Conservation (phyloP, 2,888 invertebrate genomes). For the Hypolimnas misippus region DNA sequence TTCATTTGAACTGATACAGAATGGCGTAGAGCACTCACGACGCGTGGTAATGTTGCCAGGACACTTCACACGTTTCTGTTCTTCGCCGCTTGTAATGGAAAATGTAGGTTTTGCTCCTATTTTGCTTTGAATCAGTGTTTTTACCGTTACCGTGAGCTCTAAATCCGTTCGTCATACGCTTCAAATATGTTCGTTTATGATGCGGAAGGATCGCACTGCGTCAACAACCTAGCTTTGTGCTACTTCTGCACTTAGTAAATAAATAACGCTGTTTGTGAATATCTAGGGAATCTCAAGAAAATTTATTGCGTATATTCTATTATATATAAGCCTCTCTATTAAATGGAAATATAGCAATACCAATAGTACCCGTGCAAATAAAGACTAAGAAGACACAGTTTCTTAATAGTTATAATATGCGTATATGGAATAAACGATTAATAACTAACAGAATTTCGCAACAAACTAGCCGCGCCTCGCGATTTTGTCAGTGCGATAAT, state of each 20-base stretch:
- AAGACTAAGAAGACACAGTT: too few relatives aligned
- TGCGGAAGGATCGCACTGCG: conserved; percentile 11
- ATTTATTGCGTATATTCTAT: too few relatives aligned
- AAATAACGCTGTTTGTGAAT: conserved; percentile 14
- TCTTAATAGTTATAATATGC: too few relatives aligned
- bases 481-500: too few relatives aligned
- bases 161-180: conserved; percentile 11
- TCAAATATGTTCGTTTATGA: conserved; percentile 13
- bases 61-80: conserved; percentile 25
- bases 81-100: conserved; percentile 16
- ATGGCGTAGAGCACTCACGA: not conserved
- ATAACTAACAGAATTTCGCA: too few relatives aligned
- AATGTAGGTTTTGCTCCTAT: conserved; percentile 25
- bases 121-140: conserved; percentile 16
- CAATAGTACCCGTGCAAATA: too few relatives aligned
- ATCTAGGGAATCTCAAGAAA: too few relatives aligned
- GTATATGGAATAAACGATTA: too few relatives aligned
- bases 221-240: conserved; percentile 12
- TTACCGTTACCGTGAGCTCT: conserved; percentile 19
- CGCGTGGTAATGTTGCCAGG: conserved; percentile 12
- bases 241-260: conserved; percentile 6
- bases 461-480: too few relatives aligned
- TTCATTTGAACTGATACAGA: not conserved
- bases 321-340: too few relatives aligned
- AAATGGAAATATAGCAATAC: too few relatives aligned